Evolutionary conservation across 2,888 invertebrate genomes (phyloP).

Genomic region (Bursaphelenchus okinawaensis): DNA sequence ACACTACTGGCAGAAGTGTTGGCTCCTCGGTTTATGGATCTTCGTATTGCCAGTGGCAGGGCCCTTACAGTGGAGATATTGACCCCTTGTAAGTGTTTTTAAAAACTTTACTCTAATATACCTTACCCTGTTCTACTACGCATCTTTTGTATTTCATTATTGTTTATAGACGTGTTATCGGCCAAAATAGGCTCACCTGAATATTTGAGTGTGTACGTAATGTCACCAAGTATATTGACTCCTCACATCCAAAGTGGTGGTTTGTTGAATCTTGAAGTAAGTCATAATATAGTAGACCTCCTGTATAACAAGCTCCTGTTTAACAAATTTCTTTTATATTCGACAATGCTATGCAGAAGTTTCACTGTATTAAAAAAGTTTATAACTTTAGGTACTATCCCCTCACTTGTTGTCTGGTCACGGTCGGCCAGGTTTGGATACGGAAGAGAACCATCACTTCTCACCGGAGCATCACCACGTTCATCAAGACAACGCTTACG

Average conservation of each 20-base stretch:
- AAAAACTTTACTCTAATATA: too few species aligned
- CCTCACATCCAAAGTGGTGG: slow-evolving; percentile 14
- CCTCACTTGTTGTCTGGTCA: not conserved
- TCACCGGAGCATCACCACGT: not conserved
- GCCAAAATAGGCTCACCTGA: slow-evolving; percentile 10
- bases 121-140: not conserved
- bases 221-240: slow-evolving; percentile 8
- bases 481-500: not conserved
- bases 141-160: not conserved
- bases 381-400: not conserved
- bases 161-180: not conserved
- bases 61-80: slow-evolving; percentile 8
- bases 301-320: too few species aligned
- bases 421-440: not conserved
- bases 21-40: slow-evolving; percentile 11
- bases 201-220: slow-evolving; percentile 4
- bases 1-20: slow-evolving; percentile 31
- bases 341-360: too few species aligned
- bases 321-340: not conserved
- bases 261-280: slow-evolving; percentile 13
- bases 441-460: not conserved
- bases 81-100: slow-evolving; percentile 7
- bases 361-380: too few species aligned
- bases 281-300: too few species aligned
- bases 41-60: slow-evolving; percentile 2